phyloP scores from a whole-genome alignment of 2,888 invertebrate genomes.

The Chrysolina haemoptera region DNA sequence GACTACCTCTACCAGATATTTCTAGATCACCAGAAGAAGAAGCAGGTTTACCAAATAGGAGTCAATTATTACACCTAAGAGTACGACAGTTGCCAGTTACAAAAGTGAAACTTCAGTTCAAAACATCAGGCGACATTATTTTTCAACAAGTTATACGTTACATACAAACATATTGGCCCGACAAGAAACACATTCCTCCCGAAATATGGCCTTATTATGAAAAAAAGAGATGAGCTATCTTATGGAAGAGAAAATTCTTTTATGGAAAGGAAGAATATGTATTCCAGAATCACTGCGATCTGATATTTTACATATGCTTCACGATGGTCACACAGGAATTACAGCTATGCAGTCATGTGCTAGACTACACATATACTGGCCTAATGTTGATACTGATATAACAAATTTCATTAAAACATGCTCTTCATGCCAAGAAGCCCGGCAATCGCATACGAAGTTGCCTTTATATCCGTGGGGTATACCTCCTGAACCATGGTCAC shows the following conservation, averaged over 20 bases:
- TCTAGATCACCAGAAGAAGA: not conserved
- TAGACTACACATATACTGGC: slow-evolving; percentile 51
- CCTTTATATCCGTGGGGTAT: slow-evolving; percentile 44
- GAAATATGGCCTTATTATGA: slow-evolving; percentile 45
- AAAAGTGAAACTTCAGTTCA: not conserved
- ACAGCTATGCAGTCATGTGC: slow-evolving; percentile 51
- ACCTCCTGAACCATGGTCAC: slow-evolving; percentile 46
- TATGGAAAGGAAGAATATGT: slow-evolving; percentile 45
- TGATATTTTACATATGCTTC: slow-evolving; percentile 36
- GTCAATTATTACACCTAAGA: not conserved
- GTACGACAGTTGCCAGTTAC: not conserved
- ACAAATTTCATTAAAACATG: slow-evolving; percentile 20
- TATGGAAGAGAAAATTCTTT: slow-evolving; percentile 43
- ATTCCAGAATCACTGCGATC: slow-evolving; percentile 19
- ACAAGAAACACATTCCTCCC: slow-evolving; percentile 20
- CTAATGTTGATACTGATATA: slow-evolving; percentile 46
- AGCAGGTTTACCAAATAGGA: not conserved
- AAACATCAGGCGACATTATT: not conserved
- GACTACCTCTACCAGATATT: not conserved
- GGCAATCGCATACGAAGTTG: slow-evolving; percentile 37
- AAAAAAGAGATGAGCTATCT: slow-evolving; percentile 48
- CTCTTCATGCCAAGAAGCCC: slow-evolving; percentile 41
- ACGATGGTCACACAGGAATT: slow-evolving; percentile 47
- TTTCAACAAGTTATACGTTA: slow-evolving; percentile 25
- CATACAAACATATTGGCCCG: slow-evolving; percentile 35